Evolutionary conservation across 2,113 vertebrate genomes (phyloP).

Genomic region (Ptyas mucosa): DNA sequence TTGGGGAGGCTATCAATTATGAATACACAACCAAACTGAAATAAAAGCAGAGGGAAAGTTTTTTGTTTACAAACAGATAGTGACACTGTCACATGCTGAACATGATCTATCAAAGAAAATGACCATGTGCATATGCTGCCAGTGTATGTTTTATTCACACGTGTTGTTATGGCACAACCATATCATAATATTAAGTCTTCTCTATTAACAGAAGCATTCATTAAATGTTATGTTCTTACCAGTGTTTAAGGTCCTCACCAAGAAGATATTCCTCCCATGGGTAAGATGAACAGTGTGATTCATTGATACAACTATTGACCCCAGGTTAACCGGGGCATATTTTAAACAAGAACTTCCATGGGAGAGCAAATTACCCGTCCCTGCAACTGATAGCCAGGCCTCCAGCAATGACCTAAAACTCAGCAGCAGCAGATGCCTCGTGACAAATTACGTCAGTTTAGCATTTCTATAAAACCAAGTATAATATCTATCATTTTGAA

Average conservation of each 20-base stretch:
- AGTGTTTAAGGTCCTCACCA: conserved; percentile 32
- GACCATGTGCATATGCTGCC: conserved; percentile 16
- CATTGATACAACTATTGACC: conserved; percentile 36
- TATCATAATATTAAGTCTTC: conserved; percentile 32
- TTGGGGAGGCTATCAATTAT: neutral
- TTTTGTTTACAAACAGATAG: neutral
- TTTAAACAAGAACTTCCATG: conserved; percentile 39
- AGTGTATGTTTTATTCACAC: neutral
- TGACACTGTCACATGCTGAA: neutral
- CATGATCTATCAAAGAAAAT: conserved; percentile 20
- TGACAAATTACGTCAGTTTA: neutral
- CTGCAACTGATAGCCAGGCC: conserved; percentile 12
- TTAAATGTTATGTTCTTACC: conserved; percentile 48
- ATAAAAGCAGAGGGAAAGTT: neutral
- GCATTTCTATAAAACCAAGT: neutral
- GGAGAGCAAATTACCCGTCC: conserved; percentile 26
- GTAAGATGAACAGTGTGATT: conserved; percentile 44
- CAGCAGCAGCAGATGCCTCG: neutral
- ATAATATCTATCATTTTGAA: neutral
- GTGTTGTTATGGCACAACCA: conserved; percentile 14
- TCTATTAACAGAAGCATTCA: conserved; percentile 47
- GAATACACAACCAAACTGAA: neutral
- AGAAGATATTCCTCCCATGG: conserved; percentile 28
- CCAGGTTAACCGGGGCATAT: neutral
- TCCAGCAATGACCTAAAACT: conserved; percentile 41